Evolutionary conservation across 92 coral and sea anemone species (phyloP), one percentile per base, ranked within the genome.

Genomic region (Porites lobata): DNA sequence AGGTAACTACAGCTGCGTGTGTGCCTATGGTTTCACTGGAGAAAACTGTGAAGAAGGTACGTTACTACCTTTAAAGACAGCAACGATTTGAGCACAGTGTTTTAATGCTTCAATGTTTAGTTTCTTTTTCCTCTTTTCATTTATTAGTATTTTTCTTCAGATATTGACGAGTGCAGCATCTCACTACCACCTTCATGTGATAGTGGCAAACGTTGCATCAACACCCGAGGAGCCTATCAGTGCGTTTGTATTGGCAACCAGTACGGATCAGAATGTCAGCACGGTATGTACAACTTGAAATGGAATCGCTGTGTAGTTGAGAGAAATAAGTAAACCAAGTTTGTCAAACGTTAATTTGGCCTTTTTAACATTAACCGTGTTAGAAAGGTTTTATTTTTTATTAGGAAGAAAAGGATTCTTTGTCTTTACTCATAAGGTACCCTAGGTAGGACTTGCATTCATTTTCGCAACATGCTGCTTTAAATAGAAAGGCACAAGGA

Each of bases 191-290:
- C 69, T 21, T 13, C 70, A 29, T 78, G 82, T 29, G 56, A 78
- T 1, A 38, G 43, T 43, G 17, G 54, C 0, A 78, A 78, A 78
- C 38, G 14, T 19, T 78, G 82, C 82, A 43, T 78, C 71, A 78
- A 78, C 47, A 61, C 71, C 32, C 65, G 82, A 43, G 82, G 70
- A 61, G 54, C 70, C 19, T 78, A 15, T 22, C 56, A 78, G 18
- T 78, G 82, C 29, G 58, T 78, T 8, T 78, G 82, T 64, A 29
- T 61, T 32, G 82, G 56, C 21, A 62, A 19, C 8, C 69, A 6
- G 7, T 78, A 78, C 57, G 82, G 82, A 17, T 8, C 53, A 8
- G 32, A 61, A 61, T 78, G 82, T 15, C 82, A 78, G 18, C 24
- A 78, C 62, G 2, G 82, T 78, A 14, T 61, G 82, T 78, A 12